Evolutionary conservation across 2,113 vertebrate genomes (phyloP), one percentile per base, ranked within the genome.

Genomic region (Callaeas wilsoni): DNA sequence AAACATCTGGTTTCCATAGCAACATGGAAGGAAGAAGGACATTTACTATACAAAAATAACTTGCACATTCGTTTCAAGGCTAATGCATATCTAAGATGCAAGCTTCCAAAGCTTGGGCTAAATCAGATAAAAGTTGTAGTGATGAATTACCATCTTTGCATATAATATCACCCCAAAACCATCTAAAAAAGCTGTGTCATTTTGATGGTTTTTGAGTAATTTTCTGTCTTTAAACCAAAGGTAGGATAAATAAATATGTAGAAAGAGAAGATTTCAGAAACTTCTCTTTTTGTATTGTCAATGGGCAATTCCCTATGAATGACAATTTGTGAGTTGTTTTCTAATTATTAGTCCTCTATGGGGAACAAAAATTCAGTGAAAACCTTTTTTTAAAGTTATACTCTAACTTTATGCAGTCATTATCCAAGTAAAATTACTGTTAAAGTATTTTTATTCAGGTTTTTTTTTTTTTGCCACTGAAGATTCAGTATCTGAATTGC

Each of bases 1-100:
- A 87, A 87, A 95, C 82, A 96, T 95, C 93, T 97, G 90, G 89
- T 96, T 96, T 76, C 92, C 90, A 79, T 76, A 82, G 87, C n/a
- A 95, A 96, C 81, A 70, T n/a, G n/a, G n/a, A n/a, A n/a, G n/a
- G n/a, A n/a, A n/a, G 56, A 75, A 94, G 30, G 64, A 79, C 71
- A 86, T 60, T 75, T 71, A 39, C 63, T 59, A 17, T 46, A 79
- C 62, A 96, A 77, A 96, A 94, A 96, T 91, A 93, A 91, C 65
- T 91, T 69, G 64, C 14, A 70, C 60, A 62, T 80, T 87, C 7
- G 0, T 85, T 95, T 85, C 82, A 84, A 89, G 60, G 35, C 71
- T 88, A 75, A 94, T 63, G 14, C 6, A 13, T 63, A 29, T 57
- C 60, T 73, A 91, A 89, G 39, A 88, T 62, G 18, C 22, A 85